A percentile compares a stretch with the other conserved stretches of the same genome.
These are phyloP conservation scores for Acanthurus leucopareius DNA, from an alignment of 2,797 vertebrate species.

Conservation along the genomic window DNA sequence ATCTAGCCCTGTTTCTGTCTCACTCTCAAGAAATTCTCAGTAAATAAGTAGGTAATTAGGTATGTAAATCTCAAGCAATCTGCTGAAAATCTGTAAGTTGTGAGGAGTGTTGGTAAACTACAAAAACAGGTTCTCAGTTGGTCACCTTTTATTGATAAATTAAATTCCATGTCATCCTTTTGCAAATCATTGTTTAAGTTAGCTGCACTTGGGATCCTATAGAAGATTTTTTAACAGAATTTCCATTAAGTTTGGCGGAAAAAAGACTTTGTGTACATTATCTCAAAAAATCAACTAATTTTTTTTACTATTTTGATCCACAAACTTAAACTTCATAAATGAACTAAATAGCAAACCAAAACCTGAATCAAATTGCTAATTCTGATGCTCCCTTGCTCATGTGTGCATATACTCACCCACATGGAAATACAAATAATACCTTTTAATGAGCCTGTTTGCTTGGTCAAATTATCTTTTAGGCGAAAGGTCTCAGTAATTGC, in stretches of 20 bases:
- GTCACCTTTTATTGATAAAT: too few species aligned
- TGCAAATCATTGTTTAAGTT: background rate
- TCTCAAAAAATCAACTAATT: background rate
- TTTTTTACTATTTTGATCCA: background rate
- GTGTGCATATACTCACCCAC: background rate
- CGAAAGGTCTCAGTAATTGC: constrained; percentile 7
- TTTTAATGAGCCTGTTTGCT: constrained; percentile 23
- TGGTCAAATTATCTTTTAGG: background rate
- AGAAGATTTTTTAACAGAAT: background rate
- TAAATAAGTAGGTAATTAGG: too few species aligned
- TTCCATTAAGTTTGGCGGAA: background rate
- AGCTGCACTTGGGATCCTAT: background rate
- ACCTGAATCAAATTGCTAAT: background rate
- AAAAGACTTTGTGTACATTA: background rate
- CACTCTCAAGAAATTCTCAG: too few species aligned
- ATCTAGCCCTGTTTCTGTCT: too few species aligned
- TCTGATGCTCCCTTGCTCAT: background rate
- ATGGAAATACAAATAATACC: constrained; percentile 4
- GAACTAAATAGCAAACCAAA: background rate
- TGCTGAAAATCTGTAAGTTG: background rate
- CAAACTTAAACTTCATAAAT: background rate
- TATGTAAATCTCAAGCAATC: too few species aligned
- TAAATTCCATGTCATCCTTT: background rate
- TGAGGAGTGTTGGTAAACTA: background rate
- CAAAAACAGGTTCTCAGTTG: background rate